Evolutionary conservation across 53 echinoderm and acorn worm genomes (phyloP).

Genomic region (Hippasteria phrygiana): DNA sequence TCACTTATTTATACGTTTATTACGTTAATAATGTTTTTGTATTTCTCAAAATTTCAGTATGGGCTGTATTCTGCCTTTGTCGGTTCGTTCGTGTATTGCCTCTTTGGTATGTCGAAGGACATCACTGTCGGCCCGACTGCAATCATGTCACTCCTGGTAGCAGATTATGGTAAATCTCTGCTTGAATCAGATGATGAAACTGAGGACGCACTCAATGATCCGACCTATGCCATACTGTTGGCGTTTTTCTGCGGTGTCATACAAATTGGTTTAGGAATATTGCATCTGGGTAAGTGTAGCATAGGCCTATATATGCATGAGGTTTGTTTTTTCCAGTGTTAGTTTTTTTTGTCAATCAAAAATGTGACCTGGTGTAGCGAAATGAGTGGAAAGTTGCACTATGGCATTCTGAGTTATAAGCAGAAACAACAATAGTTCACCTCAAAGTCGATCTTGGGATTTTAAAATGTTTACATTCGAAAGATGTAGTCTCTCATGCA

Average conservation of each 20-base stretch:
- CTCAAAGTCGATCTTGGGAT: too few species aligned
- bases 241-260: conserved; percentile 86
- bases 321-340: too few species aligned
- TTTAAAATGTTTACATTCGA: too few species aligned
- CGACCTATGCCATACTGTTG: conserved; percentile 88
- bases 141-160: conserved; percentile 90
- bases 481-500: too few species aligned
- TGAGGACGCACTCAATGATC: conserved; percentile 69
- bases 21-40: too few species aligned
- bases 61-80: conserved; percentile 91
- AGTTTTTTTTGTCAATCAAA: too few species aligned
- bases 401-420: too few species aligned
- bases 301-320: background rate
- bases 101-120: conserved; percentile 93
- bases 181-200: background rate
- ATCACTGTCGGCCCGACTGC: conserved; percentile 93
- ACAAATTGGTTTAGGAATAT: conserved; percentile 77
- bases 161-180: conserved; percentile 79
- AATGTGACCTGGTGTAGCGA: too few species aligned
- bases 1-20: too few species aligned
- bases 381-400: too few species aligned
- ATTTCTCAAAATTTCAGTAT: conserved; percentile 62
- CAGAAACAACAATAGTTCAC: too few species aligned
- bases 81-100: conserved; percentile 89
- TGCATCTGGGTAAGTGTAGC: conserved; percentile 78